Percentiles rank a stretch among this genome's conserved stretches.
These are phyloP conservation scores for Trichomalopsis sarcophagae DNA, from an alignment of 1,140 invertebrate species.

Conservation along the genomic window DNA sequence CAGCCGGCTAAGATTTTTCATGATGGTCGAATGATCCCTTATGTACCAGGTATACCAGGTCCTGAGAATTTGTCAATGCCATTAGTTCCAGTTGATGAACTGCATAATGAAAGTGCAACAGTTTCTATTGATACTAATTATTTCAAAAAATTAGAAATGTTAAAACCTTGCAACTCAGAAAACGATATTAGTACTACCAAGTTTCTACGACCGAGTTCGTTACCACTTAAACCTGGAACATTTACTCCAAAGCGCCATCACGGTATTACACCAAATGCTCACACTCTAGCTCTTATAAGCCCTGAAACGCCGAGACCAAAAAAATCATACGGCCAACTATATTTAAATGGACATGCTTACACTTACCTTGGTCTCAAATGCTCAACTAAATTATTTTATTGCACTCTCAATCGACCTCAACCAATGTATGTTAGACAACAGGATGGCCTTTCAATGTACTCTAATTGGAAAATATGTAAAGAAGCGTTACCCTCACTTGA, in stretches of 20 bases:
- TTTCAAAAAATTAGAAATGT: neutral
- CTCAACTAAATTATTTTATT: constrained; percentile 93
- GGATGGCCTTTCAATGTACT: constrained; percentile 97
- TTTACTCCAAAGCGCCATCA: constrained; percentile 86
- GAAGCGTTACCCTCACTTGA: constrained; percentile 84
- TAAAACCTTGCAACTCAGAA: neutral
- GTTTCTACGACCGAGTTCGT: constrained; percentile 85
- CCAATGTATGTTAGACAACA: constrained; percentile 95
- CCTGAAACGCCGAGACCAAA: constrained; percentile 91
- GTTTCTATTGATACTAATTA: neutral
- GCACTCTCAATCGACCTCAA: constrained; percentile 93
- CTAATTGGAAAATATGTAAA: constrained; percentile 92
- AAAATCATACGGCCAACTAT: constrained; percentile 91
- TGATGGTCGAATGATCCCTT: constrained; percentile 85
- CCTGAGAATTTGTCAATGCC: constrained; percentile 77
- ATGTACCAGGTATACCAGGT: constrained; percentile 90
- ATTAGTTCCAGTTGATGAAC: neutral
- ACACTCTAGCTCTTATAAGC: constrained; percentile 86
- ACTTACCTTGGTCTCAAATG: constrained; percentile 93
- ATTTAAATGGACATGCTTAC: constrained; percentile 93
- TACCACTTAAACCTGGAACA: constrained; percentile 87
- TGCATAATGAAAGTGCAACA: neutral
- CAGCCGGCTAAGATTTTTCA: constrained; percentile 68
- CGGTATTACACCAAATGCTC: constrained; percentile 84
- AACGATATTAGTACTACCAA: constrained; percentile 70